phyloP scores from a whole-genome alignment of 2,888 invertebrate species.

The Tachina grossa region DNA sequence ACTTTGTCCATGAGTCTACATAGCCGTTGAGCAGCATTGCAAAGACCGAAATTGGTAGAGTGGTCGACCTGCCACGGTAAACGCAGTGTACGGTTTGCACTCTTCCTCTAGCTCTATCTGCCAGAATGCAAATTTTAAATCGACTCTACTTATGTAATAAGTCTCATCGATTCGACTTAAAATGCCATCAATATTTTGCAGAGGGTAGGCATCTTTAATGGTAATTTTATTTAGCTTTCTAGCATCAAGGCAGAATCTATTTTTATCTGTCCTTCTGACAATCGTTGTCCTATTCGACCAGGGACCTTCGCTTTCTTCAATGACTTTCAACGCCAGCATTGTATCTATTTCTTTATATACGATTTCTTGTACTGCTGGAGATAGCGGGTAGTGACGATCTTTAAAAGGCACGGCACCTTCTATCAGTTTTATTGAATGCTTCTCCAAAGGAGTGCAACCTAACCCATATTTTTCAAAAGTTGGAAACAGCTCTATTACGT shows the following conservation, averaged over 20 bases:
- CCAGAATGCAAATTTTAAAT: background rate
- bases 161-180: no score
- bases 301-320: background rate
- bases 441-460: background rate
- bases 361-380: slow-evolving; percentile 59
- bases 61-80: no score
- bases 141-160: no score
- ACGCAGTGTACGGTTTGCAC: background rate
- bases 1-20: background rate
- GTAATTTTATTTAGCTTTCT: no score
- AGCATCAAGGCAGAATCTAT: background rate
- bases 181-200: no score
- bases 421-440: background rate
- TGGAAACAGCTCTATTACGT: background rate
- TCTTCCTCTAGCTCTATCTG: background rate
- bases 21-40: no score
- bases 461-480: background rate
- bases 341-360: slow-evolving; percentile 74
- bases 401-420: slow-evolving; percentile 1
- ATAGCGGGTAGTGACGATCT: slow-evolving; percentile 59
- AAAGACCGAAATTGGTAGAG: no score
- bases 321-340: slow-evolving; percentile 71
- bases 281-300: slow-evolving; percentile 23
- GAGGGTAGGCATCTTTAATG: no score
- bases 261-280: background rate